phyloP scores from a whole-genome alignment of 2,113 vertebrate genomes.

The Tricholaema leucomelas region DNA sequence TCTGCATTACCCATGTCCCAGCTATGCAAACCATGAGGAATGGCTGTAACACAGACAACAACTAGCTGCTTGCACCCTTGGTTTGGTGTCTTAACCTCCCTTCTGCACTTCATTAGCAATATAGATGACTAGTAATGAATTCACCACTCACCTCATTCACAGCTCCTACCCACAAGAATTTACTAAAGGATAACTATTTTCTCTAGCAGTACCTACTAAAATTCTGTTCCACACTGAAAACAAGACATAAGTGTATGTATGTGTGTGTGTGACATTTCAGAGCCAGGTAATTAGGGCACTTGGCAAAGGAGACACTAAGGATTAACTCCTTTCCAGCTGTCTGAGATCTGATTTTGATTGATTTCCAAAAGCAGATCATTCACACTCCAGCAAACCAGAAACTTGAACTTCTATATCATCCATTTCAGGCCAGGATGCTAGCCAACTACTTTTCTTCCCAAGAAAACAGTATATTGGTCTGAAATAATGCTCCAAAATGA shows the following conservation, averaged over 20 bases:
- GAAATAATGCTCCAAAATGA: not conserved
- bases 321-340: conserved; percentile 19
- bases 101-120: not conserved
- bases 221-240: not conserved
- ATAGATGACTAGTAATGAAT: not conserved
- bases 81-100: not conserved
- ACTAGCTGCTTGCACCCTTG: not conserved
- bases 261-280: not conserved
- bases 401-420: not conserved
- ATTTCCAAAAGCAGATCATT: conserved; percentile 52
- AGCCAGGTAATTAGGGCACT: conserved; percentile 46
- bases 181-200: not conserved
- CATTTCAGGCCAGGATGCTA: not conserved
- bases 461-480: not conserved
- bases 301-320: not conserved
- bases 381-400: not conserved
- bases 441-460: conserved; percentile 10
- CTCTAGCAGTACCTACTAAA: not conserved
- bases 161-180: not conserved
- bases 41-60: not conserved
- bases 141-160: not conserved
- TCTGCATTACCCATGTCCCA: not conserved
- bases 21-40: not conserved
- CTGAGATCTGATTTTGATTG: conserved; percentile 36
- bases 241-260: not conserved